Conservation (phyloP, 2,113 vertebrate genomes). For the Hiodon alosoides region DNA sequence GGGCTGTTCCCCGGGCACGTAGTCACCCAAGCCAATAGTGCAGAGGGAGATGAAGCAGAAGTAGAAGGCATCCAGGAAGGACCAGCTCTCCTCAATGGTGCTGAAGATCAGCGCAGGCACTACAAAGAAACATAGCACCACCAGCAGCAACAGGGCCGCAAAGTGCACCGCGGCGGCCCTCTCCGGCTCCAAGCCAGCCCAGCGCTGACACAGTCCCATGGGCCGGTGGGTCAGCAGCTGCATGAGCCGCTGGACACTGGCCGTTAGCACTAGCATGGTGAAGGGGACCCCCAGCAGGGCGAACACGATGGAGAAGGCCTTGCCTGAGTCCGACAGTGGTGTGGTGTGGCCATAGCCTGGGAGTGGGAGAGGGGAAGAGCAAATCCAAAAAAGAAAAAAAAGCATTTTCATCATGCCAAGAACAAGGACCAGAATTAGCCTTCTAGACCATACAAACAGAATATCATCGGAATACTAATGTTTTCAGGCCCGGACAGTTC, state of each 20-base stretch:
- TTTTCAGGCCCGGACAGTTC: no score
- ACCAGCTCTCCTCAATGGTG: conserved; percentile 69
- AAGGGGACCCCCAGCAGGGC: conserved; percentile 77
- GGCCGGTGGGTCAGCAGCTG: conserved; percentile 61
- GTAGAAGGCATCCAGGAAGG: conserved; percentile 79
- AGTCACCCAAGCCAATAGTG: conserved; percentile 85
- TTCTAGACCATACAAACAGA: no score
- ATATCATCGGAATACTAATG: no score
- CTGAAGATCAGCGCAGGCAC: conserved; percentile 68
- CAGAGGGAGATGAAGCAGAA: conserved; percentile 87
- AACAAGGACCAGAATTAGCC: no score
- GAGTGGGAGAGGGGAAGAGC: background rate
- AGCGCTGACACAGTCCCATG: conserved; percentile 51
- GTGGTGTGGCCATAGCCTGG: conserved; percentile 82
- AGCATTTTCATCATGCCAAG: background rate
- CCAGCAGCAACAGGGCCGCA: conserved; percentile 47
- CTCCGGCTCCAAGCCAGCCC: conserved; percentile 51
- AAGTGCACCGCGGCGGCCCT: conserved; percentile 63
- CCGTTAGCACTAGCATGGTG: conserved; percentile 83
- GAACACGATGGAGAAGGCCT: conserved; percentile 79
- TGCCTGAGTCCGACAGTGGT: conserved; percentile 74
- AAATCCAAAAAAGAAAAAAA: background rate
- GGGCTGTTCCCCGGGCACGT: conserved; percentile 66
- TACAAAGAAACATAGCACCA: conserved; percentile 66
- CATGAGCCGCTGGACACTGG: conserved; percentile 74